Conservation (phyloP, 1,140 invertebrate species). For the Cyclina sinensis region DNA sequence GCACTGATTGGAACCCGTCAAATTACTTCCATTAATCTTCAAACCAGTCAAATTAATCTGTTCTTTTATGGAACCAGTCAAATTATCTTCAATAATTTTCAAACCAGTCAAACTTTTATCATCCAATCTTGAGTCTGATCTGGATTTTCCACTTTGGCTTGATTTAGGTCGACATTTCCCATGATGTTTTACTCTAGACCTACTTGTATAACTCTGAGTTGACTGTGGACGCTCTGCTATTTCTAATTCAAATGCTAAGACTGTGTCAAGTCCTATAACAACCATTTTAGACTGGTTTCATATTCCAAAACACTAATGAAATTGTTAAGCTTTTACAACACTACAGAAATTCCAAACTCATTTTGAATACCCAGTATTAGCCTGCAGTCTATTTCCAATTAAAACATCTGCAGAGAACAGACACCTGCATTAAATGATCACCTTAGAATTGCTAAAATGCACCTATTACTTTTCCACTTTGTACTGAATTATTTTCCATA, state of each 20-base stretch:
- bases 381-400: no score
- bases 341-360: no score
- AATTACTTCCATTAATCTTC: background rate
- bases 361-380: no score
- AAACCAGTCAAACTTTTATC: background rate
- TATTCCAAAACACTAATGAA: no score
- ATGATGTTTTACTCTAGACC: background rate
- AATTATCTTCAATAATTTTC: background rate
- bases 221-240: constrained; percentile 16
- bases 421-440: no score
- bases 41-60: background rate
- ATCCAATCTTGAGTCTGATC: background rate
- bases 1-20: no score
- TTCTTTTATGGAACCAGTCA: background rate
- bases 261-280: constrained; percentile 28
- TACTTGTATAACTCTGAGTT: background rate
- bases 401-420: no score
- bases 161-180: background rate
- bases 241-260: constrained; percentile 51
- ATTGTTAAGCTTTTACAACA: no score
- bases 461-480: no score
- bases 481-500: no score
- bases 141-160: background rate
- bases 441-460: no score
- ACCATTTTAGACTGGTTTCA: constrained; percentile 20